Evolutionary conservation across 2,113 vertebrate genomes (phyloP), one percentile per base, ranked within the genome.

Genomic region (Syngnathus typhle): DNA sequence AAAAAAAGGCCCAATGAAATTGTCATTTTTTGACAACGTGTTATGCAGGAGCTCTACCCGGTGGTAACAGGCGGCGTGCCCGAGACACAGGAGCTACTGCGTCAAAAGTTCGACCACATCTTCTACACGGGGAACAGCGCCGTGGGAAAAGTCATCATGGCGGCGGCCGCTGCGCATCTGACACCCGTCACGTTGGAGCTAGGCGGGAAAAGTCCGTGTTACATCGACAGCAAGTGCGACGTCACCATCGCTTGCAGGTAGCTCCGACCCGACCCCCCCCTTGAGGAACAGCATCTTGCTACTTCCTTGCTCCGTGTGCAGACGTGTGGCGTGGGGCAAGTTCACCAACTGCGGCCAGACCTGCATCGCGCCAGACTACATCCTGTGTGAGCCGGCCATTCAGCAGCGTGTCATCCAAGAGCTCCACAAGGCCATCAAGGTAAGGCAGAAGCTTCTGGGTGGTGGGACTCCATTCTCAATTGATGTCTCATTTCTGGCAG

Each of bases 171-270:
- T 71, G 93, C 93, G 74, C 80, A 95, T 82, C 89, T 98, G 78
- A 98, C 95, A 0, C 97, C 96, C 0, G 90, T 96, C 74, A 98
- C 93, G 0, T 91, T 98, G 88, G 97, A 96, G 88, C 89, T 99
- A 56, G 97, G 96, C 0, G 95, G 96, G 19, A 98, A 98, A 80
- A 98, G 90, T 74, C 96, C 96, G 49, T 99, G 96, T 82, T 98
- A 95, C 72, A 92, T 99, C 1, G 94, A 98, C 88, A 94, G 88
- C 62, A 87, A 93, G 84, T 96, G 95, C 10, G 91, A 98, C 71
- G 74, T 98, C 52, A 82, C 82, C 0, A 41, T 94, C 0, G 93
- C 94, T 71, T 96, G 94, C 90, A 91, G 94, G 96, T 98, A 58
- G 27, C 12, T 13, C 18, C 12, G 8, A 36, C 3, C 15, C 39